Conservation (phyloP, 64 coral and sea anemone genomes). For the Catalaphyllia jardinei region DNA sequence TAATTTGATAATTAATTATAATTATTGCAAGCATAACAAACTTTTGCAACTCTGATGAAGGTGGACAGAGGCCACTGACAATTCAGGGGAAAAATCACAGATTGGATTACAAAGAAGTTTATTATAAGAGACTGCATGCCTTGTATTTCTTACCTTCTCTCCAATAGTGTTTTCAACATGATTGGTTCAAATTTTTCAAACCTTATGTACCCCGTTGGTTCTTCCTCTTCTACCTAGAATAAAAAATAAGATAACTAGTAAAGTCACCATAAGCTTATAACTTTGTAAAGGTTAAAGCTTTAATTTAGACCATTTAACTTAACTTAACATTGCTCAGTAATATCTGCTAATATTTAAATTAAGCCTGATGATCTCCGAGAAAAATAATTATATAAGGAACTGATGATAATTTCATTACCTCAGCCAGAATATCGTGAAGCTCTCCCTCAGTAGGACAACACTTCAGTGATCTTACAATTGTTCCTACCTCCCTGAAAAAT, state of each 20-base stretch:
- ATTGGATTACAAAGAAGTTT: too few relatives aligned
- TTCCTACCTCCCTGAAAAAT: slow-evolving; percentile 88
- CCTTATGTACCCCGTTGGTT: slow-evolving; percentile 94
- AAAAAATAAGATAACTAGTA: neutral
- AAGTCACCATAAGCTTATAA: too few relatives aligned
- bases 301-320: neutral
- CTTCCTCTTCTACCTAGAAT: slow-evolving; percentile 90
- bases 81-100: too few relatives aligned
- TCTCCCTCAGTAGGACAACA: slow-evolving; percentile 99
- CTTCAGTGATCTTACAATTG: slow-evolving; percentile 93
- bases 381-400: neutral
- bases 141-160: slow-evolving; percentile 69
- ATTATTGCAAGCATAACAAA: too few relatives aligned
- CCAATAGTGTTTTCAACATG: slow-evolving; percentile 91
- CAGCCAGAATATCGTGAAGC: slow-evolving; percentile 94
- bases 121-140: too few relatives aligned
- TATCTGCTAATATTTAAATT: neutral
- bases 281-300: too few relatives aligned
- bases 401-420: slow-evolving; percentile 31
- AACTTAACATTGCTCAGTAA: too few relatives aligned
- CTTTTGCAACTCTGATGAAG: too few relatives aligned
- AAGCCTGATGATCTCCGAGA: too few relatives aligned
- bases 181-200: slow-evolving; percentile 98
- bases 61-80: too few relatives aligned
- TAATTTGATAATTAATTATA: too few relatives aligned